Evolutionary conservation across 2,113 vertebrate genomes (phyloP).

Genomic region (Pongo pygmaeus): DNA sequence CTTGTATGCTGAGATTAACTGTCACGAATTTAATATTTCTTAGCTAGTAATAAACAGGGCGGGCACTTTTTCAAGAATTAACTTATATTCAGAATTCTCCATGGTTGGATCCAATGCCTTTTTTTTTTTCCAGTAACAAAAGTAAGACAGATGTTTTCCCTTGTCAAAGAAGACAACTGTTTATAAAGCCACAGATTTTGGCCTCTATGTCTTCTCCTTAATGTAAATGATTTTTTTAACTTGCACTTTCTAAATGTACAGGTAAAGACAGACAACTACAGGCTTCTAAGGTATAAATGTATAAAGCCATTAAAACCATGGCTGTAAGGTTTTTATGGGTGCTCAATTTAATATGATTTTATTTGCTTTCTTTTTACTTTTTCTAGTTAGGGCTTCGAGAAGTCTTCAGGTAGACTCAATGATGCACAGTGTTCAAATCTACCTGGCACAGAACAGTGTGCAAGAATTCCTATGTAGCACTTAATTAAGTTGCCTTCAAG

Average conservation of each 20-base stretch:
- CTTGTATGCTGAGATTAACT: slow-evolving; percentile 27
- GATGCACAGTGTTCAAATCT: neutral
- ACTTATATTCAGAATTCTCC: slow-evolving; percentile 45
- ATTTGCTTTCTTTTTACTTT: slow-evolving; percentile 21
- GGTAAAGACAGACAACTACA: neutral
- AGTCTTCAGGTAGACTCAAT: neutral
- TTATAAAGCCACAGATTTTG: neutral
- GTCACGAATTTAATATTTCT: slow-evolving; percentile 42
- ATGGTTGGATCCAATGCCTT: neutral
- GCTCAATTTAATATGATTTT: neutral
- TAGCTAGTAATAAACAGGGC: neutral
- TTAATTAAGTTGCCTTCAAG: neutral
- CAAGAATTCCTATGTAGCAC: too few relatives aligned
- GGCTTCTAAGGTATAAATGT: neutral
- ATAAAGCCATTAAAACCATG: neutral
- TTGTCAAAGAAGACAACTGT: slow-evolving; percentile 33
- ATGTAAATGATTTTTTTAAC: neutral
- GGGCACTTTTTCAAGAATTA: slow-evolving; percentile 51
- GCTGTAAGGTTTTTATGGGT: neutral
- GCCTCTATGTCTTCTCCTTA: neutral
- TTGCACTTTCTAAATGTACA: neutral
- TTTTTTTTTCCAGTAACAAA: neutral
- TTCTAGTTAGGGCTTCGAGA: neutral
- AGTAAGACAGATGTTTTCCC: slow-evolving; percentile 32
- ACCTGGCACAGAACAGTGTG: neutral